Evolutionary conservation across 2,888 invertebrate genomes (phyloP), one percentile per base, ranked within the genome.

Genomic region (Cephus pygmeus): DNA sequence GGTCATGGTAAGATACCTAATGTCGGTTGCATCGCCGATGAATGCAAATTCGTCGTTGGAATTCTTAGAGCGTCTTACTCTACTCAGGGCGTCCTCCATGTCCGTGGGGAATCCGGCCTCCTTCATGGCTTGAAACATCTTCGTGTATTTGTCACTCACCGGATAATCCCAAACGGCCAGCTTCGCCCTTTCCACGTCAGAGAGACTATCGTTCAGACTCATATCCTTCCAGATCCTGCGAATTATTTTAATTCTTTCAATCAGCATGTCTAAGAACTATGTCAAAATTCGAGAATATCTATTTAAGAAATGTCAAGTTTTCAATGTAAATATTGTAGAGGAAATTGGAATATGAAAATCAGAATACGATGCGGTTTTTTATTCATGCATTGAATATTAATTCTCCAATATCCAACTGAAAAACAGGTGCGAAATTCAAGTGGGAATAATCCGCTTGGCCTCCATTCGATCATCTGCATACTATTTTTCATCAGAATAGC

Each of bases 111-210:
- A 93, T 0, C 94, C 95, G 0, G 98, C 96, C 85, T 95, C 95
- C 82, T 92, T 92, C 98, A 99, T 99, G 0, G 97, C 97, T 90
- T 98, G 97, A 97, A 98, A 98, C 96, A 99, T 98, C 92, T 99
- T 99, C 69, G 98, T 99, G 91, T 98, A 99, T 89, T 98, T 99
- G 92, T 99, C 98, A 87, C 98, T 98, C 0, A 99, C 98, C 0
- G 99, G 99, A 91, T 99, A 99, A 91, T 99, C 99, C 99, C 99
- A 99, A 0, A 99, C 99, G 0, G 99, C 99, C 30, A 99, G 92
- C 90, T 98, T 97, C 0, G 98, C 97, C 40, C 98, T 93, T 89
- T 99, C 98, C 6, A 97, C 94, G 79, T 98, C 97, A 34, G 95
- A 95, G 76, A 99, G 92, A 77, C 97, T 98, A 92, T 99, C 98